Base-by-base conservation (phyloP, 2,888 invertebrate species). In the Hydrotaea cyrtoneurina region DNA sequence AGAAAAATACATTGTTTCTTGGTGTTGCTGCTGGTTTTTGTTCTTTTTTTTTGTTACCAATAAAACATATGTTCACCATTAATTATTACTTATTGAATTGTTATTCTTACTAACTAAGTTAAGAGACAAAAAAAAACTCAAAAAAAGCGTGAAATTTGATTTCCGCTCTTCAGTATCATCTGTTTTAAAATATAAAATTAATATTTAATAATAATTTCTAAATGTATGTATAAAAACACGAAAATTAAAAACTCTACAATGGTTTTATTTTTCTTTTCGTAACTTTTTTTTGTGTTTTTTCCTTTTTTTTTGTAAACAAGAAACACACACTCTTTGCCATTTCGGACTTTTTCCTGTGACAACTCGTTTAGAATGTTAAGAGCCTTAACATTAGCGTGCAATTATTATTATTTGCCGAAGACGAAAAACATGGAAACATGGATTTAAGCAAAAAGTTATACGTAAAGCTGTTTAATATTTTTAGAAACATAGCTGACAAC, bases 81-180 rank as follows among this genome's bases (percentile, higher is more conserved):
- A 76, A 62, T 79, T 82, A 66, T 82, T 82, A 82, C 46, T 76
- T 74, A 55, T 73, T 85, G 75, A 79, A 72, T 79, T 73, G 36
- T 69, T 43, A 69, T 46, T 43, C 46, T 69, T 69, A 69, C 69
- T 43, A 46, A 62, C 69, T 69, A 69, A 46, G 46, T 19, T 82
- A 82, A 73, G 74, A 81, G 55, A 84, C 31, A 4, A 23, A 81
- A 81, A 76, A 80, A 62, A 55, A 43, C n/a, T 19, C 36, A 13
- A 73, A 78, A 73, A 57, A 76, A 87, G 88, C 90, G 87, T 87
- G 90, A 91, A 90, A 90, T 90, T 90, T 89, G 86, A 90, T 90
- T 90, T 90, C 91, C 82, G 86, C 86, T 74, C 73, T 55, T 77
- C 66, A 84, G 75, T 82, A 76, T 69, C 66, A 57, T 72, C 13